A percentile compares a stretch with the other conserved stretches of the same genome.
phyloP scores from a whole-genome alignment of 2,888 invertebrate species.

The Pandemis corylana region DNA sequence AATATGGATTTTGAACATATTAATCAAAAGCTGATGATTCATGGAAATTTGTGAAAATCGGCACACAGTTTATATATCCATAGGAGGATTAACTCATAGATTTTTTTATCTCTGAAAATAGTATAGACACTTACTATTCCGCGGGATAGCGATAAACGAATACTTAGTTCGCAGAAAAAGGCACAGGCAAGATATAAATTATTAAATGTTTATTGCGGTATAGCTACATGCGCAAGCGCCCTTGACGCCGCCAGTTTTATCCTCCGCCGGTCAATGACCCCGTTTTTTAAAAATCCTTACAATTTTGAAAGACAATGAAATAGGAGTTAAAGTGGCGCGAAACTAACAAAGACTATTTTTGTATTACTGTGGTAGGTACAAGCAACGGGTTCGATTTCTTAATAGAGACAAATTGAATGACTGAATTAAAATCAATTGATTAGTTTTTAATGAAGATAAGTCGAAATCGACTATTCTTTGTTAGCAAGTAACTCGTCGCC shows the following conservation, averaged over 20 bases:
- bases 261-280: conserved; percentile 29
- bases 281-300: conserved; percentile 23
- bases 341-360: background rate
- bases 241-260: conserved; percentile 26
- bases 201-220: background rate
- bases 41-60: no score
- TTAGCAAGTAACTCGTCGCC: background rate
- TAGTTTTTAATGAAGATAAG: conserved; percentile 14
- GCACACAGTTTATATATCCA: no score
- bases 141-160: no score
- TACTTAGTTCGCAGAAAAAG: no score
- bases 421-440: background rate
- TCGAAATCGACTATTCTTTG: background rate
- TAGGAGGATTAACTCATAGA: no score
- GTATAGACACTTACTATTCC: no score
- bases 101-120: no score
- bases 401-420: conserved; percentile 22
- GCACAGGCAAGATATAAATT: no score
- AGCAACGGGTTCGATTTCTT: conserved; percentile 4
- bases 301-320: conserved; percentile 16
- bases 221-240: conserved; percentile 16
- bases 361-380: background rate
- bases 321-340: conserved; percentile 6
- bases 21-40: no score
- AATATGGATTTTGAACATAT: no score